Percentiles rank a stretch among this genome's conserved stretches.
Conservation (phyloP, 2,888 invertebrate species). For the Congeria kusceri region DNA sequence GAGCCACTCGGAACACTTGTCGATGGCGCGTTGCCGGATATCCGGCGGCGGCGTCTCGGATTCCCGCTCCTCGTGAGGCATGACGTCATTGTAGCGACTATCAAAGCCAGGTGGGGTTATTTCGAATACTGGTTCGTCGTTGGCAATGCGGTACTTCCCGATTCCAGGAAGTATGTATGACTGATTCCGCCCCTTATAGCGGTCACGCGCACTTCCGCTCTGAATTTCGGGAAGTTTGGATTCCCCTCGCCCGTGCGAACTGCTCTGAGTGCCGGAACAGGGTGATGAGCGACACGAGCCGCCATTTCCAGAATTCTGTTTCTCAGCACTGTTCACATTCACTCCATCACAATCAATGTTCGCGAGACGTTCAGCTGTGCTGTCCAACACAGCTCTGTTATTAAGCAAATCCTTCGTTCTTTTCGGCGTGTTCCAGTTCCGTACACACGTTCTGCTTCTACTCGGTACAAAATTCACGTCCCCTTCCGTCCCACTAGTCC, state of each 20-base stretch:
- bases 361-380: slow-evolving; percentile 28
- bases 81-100: slow-evolving; percentile 75
- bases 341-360: slow-evolving; percentile 38
- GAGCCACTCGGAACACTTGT: slow-evolving; percentile 79
- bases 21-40: slow-evolving; percentile 73
- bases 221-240: slow-evolving; percentile 58
- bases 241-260: not conserved
- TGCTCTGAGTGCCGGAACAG: slow-evolving; percentile 33
- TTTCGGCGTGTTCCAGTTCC: slow-evolving; percentile 35
- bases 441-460: slow-evolving; percentile 38
- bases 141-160: slow-evolving; percentile 63
- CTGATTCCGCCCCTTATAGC: slow-evolving; percentile 23
- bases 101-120: slow-evolving; percentile 80
- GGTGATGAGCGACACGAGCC: slow-evolving; percentile 52
- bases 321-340: slow-evolving; percentile 6
- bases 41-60: slow-evolving; percentile 77
- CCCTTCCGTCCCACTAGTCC: not conserved
- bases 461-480: slow-evolving; percentile 45
- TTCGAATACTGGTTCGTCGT: slow-evolving; percentile 74
- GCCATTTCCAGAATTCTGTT: slow-evolving; percentile 26
- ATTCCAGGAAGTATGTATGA: slow-evolving; percentile 70
- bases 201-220: slow-evolving; percentile 34
- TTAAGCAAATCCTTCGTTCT: slow-evolving; percentile 28
- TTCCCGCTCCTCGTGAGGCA: slow-evolving; percentile 69
- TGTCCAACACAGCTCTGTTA: slow-evolving; percentile 32